These are phyloP conservation scores for Dolichotis patagonum DNA, from an alignment of 2,113 vertebrate genomes.

Conservation along the genomic window DNA sequence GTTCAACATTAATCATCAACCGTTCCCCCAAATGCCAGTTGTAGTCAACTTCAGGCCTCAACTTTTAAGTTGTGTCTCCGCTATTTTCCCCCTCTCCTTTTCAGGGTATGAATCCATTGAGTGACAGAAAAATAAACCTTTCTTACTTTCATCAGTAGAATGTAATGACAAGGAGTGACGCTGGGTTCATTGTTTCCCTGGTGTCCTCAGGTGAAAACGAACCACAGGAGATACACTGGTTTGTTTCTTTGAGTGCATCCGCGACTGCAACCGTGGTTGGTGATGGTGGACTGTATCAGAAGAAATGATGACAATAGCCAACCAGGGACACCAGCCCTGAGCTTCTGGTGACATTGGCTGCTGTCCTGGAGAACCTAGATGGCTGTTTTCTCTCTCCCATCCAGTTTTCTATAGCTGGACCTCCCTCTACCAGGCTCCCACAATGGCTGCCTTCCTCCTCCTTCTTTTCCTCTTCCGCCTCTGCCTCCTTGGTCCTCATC, in stretches of 20 bases:
- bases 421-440: slow-evolving; percentile 77
- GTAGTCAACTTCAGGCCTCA: slow-evolving; percentile 58
- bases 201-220: slow-evolving; percentile 55
- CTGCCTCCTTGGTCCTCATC: slow-evolving; percentile 88
- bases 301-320: slow-evolving; percentile 61
- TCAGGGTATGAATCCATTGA: slow-evolving; percentile 62
- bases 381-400: slow-evolving; percentile 68
- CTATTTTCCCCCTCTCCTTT: slow-evolving; percentile 9
- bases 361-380: slow-evolving; percentile 68
- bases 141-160: slow-evolving; percentile 74
- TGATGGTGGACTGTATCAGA: slow-evolving; percentile 80
- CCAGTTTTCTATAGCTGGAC: slow-evolving; percentile 65
- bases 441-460: slow-evolving; percentile 71
- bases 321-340: slow-evolving; percentile 80
- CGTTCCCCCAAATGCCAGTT: not conserved
- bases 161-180: slow-evolving; percentile 40
- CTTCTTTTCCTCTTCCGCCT: slow-evolving; percentile 50
- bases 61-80: slow-evolving; percentile 12
- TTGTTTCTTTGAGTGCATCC: slow-evolving; percentile 86
- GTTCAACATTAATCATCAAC: slow-evolving; percentile 43
- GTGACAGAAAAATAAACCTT: slow-evolving; percentile 71
- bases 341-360: slow-evolving; percentile 72
- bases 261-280: slow-evolving; percentile 56
- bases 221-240: slow-evolving; percentile 75
- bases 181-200: not conserved